Evolutionary conservation across 2,888 invertebrate genomes (phyloP).

Genomic region (Amphipyra berbera): DNA sequence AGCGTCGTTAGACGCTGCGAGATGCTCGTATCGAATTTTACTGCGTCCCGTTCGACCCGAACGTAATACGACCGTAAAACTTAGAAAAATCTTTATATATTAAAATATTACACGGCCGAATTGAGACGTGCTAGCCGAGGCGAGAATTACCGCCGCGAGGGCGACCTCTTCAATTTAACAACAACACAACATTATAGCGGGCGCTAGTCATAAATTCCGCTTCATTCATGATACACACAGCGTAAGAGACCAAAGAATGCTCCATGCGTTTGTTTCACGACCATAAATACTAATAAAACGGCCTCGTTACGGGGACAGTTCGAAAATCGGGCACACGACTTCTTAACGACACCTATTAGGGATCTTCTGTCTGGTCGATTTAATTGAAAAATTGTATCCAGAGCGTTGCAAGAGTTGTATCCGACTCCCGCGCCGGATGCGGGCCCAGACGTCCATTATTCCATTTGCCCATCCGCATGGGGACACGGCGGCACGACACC

Average conservation of each 20-base stretch:
- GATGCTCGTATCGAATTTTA: slow-evolving; percentile 86
- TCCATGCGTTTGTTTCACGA: slow-evolving; percentile 82
- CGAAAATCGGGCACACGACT: slow-evolving; percentile 90
- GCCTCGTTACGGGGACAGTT: slow-evolving; percentile 87
- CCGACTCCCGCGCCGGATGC: slow-evolving; percentile 88
- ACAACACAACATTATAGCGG: slow-evolving; percentile 75
- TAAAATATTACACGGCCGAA: slow-evolving; percentile 70
- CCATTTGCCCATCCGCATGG: slow-evolving; percentile 89
- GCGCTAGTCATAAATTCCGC: slow-evolving; percentile 85
- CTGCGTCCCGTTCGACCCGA: slow-evolving; percentile 73
- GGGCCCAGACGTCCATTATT: slow-evolving; percentile 90
- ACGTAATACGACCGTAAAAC: slow-evolving; percentile 85
- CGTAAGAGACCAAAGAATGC: slow-evolving; percentile 74
- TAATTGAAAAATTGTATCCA: slow-evolving; percentile 90
- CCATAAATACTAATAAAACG: slow-evolving; percentile 89
- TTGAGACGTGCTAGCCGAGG: slow-evolving; percentile 64
- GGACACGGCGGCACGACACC: slow-evolving; percentile 75
- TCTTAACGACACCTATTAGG: slow-evolving; percentile 90
- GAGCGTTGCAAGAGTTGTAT: slow-evolving; percentile 88
- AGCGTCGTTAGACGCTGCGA: slow-evolving; percentile 79
- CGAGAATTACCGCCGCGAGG: slow-evolving; percentile 50
- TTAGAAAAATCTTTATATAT: slow-evolving; percentile 85
- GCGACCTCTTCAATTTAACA: slow-evolving; percentile 71
- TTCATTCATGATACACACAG: slow-evolving; percentile 82
- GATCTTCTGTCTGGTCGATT: slow-evolving; percentile 89